Percentiles rank a stretch among this genome's conserved stretches.
Conservation (phyloP, 1,140 invertebrate genomes). For the Euura lappo region DNA sequence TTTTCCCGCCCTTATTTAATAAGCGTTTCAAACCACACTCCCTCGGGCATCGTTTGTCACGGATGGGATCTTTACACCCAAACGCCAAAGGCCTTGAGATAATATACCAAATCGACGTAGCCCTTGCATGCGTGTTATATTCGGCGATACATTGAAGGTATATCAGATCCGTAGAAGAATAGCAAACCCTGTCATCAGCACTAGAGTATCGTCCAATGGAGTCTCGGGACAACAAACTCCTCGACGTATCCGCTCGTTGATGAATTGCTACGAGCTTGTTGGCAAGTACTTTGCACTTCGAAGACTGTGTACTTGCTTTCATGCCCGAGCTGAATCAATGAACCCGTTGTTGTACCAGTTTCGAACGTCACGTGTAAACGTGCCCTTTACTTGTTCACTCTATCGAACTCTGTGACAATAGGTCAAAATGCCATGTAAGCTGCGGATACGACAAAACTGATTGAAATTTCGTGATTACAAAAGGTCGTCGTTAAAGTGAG, state of each 20-base stretch:
- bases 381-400: neutral
- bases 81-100: neutral
- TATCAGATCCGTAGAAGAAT: no score
- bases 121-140: no score
- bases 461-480: neutral
- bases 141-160: no score
- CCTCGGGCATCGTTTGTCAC: conserved; percentile 8
- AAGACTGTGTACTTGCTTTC: no score
- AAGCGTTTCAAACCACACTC: conserved; percentile 12
- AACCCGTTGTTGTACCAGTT: neutral
- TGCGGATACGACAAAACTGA: neutral
- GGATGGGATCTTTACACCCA: neutral
- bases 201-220: no score
- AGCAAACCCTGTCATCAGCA: no score
- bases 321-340: neutral
- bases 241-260: no score
- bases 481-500: neutral
- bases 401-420: neutral
- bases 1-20: conserved; percentile 6
- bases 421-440: neutral
- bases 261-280: no score
- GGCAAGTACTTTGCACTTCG: no score
- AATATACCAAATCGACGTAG: no score
- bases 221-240: no score
- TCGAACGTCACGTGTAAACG: no score